Base-by-base conservation (phyloP, 2,888 invertebrate genomes). In the Euproctis similis region DNA sequence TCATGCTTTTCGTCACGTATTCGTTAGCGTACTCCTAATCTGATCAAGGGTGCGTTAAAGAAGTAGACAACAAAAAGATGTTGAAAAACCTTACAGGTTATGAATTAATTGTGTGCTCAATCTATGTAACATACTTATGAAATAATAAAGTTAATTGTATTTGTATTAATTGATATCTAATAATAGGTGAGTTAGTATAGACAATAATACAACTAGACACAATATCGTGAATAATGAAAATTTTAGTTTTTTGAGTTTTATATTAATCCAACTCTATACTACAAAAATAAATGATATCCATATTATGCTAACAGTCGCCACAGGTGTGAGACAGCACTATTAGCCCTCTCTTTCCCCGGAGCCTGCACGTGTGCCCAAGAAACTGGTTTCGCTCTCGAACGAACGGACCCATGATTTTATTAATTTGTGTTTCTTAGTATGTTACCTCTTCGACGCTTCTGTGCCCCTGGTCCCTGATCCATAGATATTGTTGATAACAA, bases 401-500 rank as follows among this genome's bases (percentile, higher is more conserved):
- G 61, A 62, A 69, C 61, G 61, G 63, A 69, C 66, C 62, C 70
- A 72, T 75, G 72, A 76, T 80, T 81, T 77, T 78, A 82, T 81
- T 82, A 82, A 81, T 81, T 81, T 80, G 75, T 78, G 64, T 75
- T 76, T 71, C 70, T 69, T 66, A 65, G 56, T 46, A 53, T 42
- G 41, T 53, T 37, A 64, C 56, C 57, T 67, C 59, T 51, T 59
- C 52, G 46, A 47, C 51, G 57, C 60, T 69, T 46, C 68, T 72
- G 71, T 60, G 58, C 37, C 42, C 67, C 64, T 69, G 61, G 69
- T 71, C 56, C 59, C 39, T 40, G 59, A 43, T 51, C 55, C 74
- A 72, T 72, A 74, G 73, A 75, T 78, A 75, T 70, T 62, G 63
- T 65, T 72, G 75, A 77, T 80, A 80, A 78, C 78, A 78, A 80